phyloP scores from a whole-genome alignment of 2,888 invertebrate genomes.

The Eilema depressum region DNA sequence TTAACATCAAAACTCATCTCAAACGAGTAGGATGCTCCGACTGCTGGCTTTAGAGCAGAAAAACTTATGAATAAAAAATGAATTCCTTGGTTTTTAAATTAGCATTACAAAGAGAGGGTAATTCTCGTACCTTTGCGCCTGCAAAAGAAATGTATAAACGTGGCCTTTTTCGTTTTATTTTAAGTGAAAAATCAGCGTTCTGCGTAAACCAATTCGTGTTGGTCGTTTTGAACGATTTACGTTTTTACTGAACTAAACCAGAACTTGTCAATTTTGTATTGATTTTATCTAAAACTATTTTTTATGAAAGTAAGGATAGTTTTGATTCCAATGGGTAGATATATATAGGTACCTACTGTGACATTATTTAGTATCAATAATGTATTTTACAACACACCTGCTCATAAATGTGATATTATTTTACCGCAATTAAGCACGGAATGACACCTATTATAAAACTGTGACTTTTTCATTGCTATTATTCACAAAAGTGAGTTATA shows the following conservation, averaged over 20 bases:
- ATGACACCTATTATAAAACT: too few relatives aligned
- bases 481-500: too few relatives aligned
- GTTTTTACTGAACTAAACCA: neutral
- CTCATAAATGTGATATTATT: too few relatives aligned
- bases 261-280: neutral
- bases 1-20: conserved; percentile 77
- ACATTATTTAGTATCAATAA: neutral
- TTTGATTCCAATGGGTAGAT: neutral
- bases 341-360: neutral
- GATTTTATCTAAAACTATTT: neutral
- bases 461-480: too few relatives aligned
- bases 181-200: conserved; percentile 77
- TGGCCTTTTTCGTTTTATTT: conserved; percentile 77
- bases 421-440: too few relatives aligned
- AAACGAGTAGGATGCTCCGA: conserved; percentile 80
- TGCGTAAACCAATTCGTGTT: conserved; percentile 33
- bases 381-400: too few relatives aligned
- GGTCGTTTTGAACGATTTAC: conserved; percentile 19
- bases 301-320: neutral
- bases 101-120: conserved; percentile 86
- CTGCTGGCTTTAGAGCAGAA: conserved; percentile 83
- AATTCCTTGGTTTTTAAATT: conserved; percentile 87
- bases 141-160: conserved; percentile 81
- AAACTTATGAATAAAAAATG: conserved; percentile 87
- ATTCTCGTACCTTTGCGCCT: conserved; percentile 83